Evolutionary conservation across 2,797 vertebrate genomes (phyloP).

Genomic region (Malurus leucopterus): DNA sequence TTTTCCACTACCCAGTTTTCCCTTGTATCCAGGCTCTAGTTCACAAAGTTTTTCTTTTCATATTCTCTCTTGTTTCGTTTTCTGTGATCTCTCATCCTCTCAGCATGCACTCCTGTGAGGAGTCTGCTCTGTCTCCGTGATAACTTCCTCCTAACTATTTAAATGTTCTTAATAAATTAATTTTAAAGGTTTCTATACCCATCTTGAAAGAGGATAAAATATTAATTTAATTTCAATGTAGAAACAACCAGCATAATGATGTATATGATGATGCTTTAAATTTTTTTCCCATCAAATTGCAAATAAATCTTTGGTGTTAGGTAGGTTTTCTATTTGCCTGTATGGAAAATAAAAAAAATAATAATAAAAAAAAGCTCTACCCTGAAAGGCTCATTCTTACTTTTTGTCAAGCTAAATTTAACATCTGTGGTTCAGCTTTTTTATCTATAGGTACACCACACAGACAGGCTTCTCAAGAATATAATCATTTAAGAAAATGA

Average conservation of each 20-base stretch:
- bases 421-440: background rate
- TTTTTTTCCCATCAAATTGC: rapidly evolving
- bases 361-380: background rate
- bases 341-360: background rate
- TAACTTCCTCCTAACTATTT: background rate
- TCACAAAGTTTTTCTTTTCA: no score
- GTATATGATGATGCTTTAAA: background rate
- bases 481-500: background rate
- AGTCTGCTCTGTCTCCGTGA: background rate
- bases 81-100: background rate
- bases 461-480: background rate
- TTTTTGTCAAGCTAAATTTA: background rate
- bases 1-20: background rate
- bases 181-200: background rate
- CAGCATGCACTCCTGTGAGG: rapidly evolving
- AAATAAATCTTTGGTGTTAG: background rate
- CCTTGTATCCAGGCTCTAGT: no score
- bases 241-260: background rate
- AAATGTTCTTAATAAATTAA: background rate
- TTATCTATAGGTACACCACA: background rate
- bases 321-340: background rate
- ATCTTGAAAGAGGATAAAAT: background rate
- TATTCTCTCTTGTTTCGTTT: background rate
- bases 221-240: background rate
- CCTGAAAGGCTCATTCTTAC: background rate